Percentiles rank a stretch among this genome's conserved stretches.
phyloP scores from a whole-genome alignment of 2,113 vertebrate species.

The Antennarius striatus region DNA sequence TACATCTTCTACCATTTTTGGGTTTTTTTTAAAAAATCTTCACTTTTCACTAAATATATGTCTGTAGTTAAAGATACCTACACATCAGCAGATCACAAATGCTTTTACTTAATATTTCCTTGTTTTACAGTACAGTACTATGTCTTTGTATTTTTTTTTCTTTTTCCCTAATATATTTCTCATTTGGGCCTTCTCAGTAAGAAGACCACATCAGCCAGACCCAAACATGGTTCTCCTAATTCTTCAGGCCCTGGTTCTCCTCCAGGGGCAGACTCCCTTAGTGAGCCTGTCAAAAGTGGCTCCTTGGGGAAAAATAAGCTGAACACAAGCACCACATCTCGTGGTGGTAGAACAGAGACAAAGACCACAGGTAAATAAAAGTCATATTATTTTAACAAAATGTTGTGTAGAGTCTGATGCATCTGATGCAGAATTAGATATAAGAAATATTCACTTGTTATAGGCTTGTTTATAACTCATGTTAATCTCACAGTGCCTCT shows the following conservation, averaged over 20 bases:
- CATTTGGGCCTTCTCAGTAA: conserved; percentile 79
- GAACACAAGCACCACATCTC: conserved; percentile 12
- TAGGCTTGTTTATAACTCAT: background rate
- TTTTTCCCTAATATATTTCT: background rate
- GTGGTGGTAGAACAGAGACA: conserved; percentile 22
- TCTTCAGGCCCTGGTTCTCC: conserved; percentile 64
- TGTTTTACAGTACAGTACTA: background rate
- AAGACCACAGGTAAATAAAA: conserved; percentile 45
- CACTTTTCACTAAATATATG: background rate
- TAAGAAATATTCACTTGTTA: no score
- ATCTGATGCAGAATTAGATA: background rate
- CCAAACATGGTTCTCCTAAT: conserved; percentile 73
- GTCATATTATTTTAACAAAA: background rate
- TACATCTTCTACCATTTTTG: background rate
- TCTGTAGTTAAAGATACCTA: background rate
- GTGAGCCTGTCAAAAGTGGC: conserved; percentile 56
- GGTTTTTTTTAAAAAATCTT: no score
- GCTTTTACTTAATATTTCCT: background rate
- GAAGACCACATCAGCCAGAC: conserved; percentile 70
- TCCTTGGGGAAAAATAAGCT: conserved; percentile 53
- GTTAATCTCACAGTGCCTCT: background rate
- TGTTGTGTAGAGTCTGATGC: background rate
- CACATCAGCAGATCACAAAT: background rate
- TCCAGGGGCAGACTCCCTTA: conserved; percentile 61
- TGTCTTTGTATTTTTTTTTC: background rate